Base-by-base conservation (phyloP, 2,797 vertebrate genomes). In the Semotilus atromaculatus region DNA sequence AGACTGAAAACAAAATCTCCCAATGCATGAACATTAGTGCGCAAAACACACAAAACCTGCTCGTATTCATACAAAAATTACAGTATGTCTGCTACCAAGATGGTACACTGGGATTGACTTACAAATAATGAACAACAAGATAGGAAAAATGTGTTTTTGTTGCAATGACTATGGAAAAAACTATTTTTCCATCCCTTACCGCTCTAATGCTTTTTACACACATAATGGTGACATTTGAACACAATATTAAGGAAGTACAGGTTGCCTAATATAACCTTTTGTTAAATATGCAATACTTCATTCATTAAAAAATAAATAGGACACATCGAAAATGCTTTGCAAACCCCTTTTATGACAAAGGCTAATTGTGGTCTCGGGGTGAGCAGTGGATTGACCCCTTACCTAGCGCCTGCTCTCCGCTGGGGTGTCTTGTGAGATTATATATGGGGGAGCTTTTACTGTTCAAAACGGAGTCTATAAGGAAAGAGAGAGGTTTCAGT, bases 401-500 rank as follows among this genome's bases (percentile, higher is more conserved):
- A 92, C 90, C 88, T 91, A 88, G 23, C 80, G 82, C 66, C 85
- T 90, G 83, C 86, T 89, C 81, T 89, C 88, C 87, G 21, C 60
- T 87, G 83, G 19, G 86, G 87, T 81, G 81, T 90, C 89, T 89
- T 87, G 85, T 81, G 83, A 67, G 84, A 87, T 85, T 86, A 85
- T 83, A 85, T 82, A 73, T 43, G 78, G 58, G 45, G 86, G 40
- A 85, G 70, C 67, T 85, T 89, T 86, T 87, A 90, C 83, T 62
- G 84, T 87, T 90, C 89, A 90, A 88, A 82, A 85, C 71, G 86
- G 64, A 85, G 66, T 84, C 86, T 89, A 88, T 21, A 86, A 87
- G 58, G 78, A 77, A 72, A 86, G 76, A 86, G 64, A 87, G 48
- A 88, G 64, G 79, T 72, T 84, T 84, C 80, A 88, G 53, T 79